Evolutionary conservation across 1,140 invertebrate species (phyloP), one percentile per base, ranked within the genome.

Genomic region (Drosophila elegans): DNA sequence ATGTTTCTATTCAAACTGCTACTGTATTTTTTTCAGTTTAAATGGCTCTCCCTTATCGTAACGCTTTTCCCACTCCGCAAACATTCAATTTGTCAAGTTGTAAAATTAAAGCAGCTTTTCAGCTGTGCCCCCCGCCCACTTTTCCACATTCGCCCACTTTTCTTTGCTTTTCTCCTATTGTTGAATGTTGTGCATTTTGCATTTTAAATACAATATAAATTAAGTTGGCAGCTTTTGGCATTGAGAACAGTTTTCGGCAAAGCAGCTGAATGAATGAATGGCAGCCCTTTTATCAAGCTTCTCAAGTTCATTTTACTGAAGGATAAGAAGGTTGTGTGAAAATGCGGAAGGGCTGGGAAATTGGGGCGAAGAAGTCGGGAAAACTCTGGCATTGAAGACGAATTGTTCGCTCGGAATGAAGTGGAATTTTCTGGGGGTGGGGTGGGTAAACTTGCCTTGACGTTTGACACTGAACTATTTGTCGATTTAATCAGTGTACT

Each of bases 61-160:
- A 39, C 45, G 45, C 36, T 49, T 60, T 25, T 48, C 29, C 39
- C n/a, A 38, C 38, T 66, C 51, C 10, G 63, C 48, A 68, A 73
- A 78, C 71, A 82, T 88, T 88, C 83, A 86, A 86, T 86, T 88
- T 86, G 83, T 86, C 79, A 86, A 88, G 57, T 67, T 88, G 83
- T 76, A 73, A 79, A 88, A 86, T 86, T 61, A 73, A 73, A 73
- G 62, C 59, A 66, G 51, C 62, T 76, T 67, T 36, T 34, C 62
- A 53, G 29, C 55, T 51, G 46, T 36, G 7, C 46, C 55, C 27
- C 55, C 27, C 21, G 4, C 27, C 39, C 27, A 10, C 39, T 46
- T 13, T 3, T 9, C 3, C 64, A 7, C 10, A 25, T 13, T 29
- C 25, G 16, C 27, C 11, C 54, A 21, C 46, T 29, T 51, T 36